These are phyloP conservation scores for Thunnus albacares DNA, from an alignment of 2,797 vertebrate genomes.

Conservation along the genomic window DNA sequence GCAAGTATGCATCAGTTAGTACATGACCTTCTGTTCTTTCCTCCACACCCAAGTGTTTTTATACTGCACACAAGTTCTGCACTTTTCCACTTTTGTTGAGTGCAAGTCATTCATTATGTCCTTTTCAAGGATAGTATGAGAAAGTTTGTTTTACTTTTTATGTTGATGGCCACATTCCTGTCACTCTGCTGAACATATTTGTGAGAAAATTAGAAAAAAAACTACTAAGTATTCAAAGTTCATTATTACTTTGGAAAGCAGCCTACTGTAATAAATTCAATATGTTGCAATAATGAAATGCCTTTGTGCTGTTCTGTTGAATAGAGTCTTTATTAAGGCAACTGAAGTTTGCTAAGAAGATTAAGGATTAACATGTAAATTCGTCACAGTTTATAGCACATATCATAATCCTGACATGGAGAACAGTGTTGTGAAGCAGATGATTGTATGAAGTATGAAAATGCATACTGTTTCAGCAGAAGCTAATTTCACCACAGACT, in stretches of 20 bases:
- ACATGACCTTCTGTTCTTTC: not conserved
- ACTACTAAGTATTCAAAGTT: not conserved
- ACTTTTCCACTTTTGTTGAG: too few relatives aligned
- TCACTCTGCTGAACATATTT: too few relatives aligned
- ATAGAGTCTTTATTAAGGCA: slow-evolving; percentile 50
- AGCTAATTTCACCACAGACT: slow-evolving; percentile 2
- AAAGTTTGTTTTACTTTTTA: too few relatives aligned
- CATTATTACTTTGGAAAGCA: slow-evolving; percentile 7
- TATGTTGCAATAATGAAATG: slow-evolving; percentile 6
- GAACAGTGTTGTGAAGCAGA: slow-evolving; percentile 31
- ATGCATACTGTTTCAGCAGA: slow-evolving; percentile 33
- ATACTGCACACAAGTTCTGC: not conserved
- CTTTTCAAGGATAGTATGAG: too few relatives aligned
- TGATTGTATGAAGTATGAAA: slow-evolving; percentile 10
- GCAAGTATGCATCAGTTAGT: not conserved
- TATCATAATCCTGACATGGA: slow-evolving; percentile 59
- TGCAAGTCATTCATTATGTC: too few relatives aligned
- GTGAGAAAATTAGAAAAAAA: too few relatives aligned
- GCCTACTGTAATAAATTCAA: slow-evolving; percentile 1
- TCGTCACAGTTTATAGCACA: slow-evolving; percentile 60
- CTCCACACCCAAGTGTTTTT: not conserved
- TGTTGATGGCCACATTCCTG: too few relatives aligned
- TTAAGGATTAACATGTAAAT: slow-evolving; percentile 71
- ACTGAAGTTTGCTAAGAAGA: slow-evolving; percentile 68
- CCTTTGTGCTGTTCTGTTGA: slow-evolving; percentile 39